These are phyloP conservation scores for Chloroceryle amazona DNA, from an alignment of 2,797 vertebrate species.

Conservation along the genomic window DNA sequence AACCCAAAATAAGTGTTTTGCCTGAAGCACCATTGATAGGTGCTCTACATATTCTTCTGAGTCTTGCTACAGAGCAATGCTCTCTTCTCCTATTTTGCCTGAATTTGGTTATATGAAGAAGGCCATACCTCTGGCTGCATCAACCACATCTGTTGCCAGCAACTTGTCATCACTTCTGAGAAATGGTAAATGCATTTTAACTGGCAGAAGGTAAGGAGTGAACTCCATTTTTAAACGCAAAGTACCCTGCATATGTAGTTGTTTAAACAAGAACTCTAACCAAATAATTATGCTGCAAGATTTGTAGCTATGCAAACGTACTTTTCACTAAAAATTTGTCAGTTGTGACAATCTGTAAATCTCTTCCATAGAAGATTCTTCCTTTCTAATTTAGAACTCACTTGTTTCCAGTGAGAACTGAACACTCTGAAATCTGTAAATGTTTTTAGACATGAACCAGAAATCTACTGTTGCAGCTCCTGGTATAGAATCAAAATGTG, in stretches of 20 bases:
- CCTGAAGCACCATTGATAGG: not conserved
- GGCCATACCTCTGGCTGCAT: not conserved
- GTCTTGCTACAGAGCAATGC: not conserved
- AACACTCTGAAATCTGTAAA: not conserved
- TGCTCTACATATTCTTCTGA: not conserved
- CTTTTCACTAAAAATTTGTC: constrained; percentile 19
- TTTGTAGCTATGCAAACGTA: constrained; percentile 62
- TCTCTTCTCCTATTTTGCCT: not conserved
- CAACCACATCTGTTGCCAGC: constrained; percentile 45
- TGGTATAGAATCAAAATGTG: not conserved
- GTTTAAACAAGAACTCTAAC: constrained; percentile 8
- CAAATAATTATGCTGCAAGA: constrained; percentile 10
- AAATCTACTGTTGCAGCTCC: not conserved
- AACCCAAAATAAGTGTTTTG: not conserved
- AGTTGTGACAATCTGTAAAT: constrained; percentile 18
- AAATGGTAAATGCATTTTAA: constrained; percentile 70
- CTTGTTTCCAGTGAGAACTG: not conserved
- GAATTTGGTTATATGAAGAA: not conserved
- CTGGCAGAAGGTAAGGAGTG: constrained; percentile 33
- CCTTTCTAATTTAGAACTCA: not conserved
- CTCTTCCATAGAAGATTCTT: constrained; percentile 13
- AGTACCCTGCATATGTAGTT: not conserved
- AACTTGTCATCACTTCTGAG: constrained; percentile 33
- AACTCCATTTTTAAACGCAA: not conserved
- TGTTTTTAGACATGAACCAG: not conserved